Evolutionary conservation across 2,888 invertebrate species (phyloP), one percentile per base, ranked within the genome.

Genomic region (Sinhomidia bicolor): DNA sequence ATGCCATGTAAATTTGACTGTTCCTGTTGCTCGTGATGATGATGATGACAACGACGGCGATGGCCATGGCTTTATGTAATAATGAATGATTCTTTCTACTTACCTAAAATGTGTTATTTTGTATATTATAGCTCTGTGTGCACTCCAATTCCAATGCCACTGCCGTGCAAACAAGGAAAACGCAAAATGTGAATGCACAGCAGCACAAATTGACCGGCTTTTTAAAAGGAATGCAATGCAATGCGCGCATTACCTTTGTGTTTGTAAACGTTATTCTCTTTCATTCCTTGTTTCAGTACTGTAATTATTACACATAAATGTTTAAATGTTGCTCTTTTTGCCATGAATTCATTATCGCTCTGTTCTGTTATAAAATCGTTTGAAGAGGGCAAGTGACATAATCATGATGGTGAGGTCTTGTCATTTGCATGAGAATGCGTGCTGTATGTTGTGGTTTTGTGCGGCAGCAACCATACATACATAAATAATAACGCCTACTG

Each of bases 1-100:
- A 54, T 14, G 20, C 7, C 7, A 57, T 74, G 44, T 54, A 60
- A 17, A 44, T 29, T 44, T 14, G 44, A 2, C 44, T 20, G 85
- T 85, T 85, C 88, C 88, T 89, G 88, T 89, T 89, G 88, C 84
- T 89, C 41, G 44, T 29, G 60, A 20, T 82, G 17, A 82, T 60
- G 62, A 80, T 74, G 78, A 36, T 51, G 68, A 9, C n/a, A n/a
- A n/a, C 57, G 0, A 57, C 20, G 57, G 57, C 23, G 68, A 9
- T 14, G 51, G 51, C 57, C 1, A 57, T 57, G 57, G 57, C 23
- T 36, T 36, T 65, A n/a, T 62, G 78, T 68, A 47, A 47, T 47
- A 47, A 47, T 74, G 44, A 47, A 74, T 47, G 44, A 74, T 26
- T 10, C n/a, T 10, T 26, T 87, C 62, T 65, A 88, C 62, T 85